Base-by-base conservation (phyloP, 2,113 vertebrate species). In the Myiagra hebetior region DNA sequence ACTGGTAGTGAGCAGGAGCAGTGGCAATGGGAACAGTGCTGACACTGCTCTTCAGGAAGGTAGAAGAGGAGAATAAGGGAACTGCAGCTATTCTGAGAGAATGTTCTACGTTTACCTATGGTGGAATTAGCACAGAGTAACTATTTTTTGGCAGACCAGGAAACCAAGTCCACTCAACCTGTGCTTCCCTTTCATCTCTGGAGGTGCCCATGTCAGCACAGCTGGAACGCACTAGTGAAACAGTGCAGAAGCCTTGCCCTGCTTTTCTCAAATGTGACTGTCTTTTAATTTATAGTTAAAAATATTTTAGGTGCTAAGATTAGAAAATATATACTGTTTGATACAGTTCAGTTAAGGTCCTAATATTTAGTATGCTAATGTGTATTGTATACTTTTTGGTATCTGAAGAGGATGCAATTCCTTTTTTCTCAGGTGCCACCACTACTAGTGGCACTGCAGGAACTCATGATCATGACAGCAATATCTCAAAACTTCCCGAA, bases 1-100 rank as follows among this genome's bases (percentile, higher is more conserved):
- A 5, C 30, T 46, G 33, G 7, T 1, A 15, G 17, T 15, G n/a
- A 37, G 10, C 13, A 21, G 21, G 15, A 28, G 1, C 16, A 14
- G 2, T 30, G 44, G 30, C 35, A 44, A 1, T 26, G 33, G 57
- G 11, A 79, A 4, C 10, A 16, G 64, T 20, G 30, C 7, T 69
- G 65, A 16, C 17, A 3, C 60, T 39, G 15, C 12, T 42, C 26
- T 65, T 78, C 41, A 81, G 44, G 26, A 59, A 56, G 26, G 44
- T 33, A 22, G 20, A 50, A 53, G 31, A 81, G 44, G 30, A 44
- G 31, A 67, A 23, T 23, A 49, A 50, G 49, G 28, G 18, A 81
- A 13, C 17, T 50, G 39, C n/a, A 76, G 19, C 33, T 68, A 20
- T 87, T 73, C 59, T 68, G 17, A 6, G 3, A 68, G 17, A 46